Evolutionary conservation across 1,140 invertebrate species (phyloP).

Genomic region (Cheumatopsyche charites): DNA sequence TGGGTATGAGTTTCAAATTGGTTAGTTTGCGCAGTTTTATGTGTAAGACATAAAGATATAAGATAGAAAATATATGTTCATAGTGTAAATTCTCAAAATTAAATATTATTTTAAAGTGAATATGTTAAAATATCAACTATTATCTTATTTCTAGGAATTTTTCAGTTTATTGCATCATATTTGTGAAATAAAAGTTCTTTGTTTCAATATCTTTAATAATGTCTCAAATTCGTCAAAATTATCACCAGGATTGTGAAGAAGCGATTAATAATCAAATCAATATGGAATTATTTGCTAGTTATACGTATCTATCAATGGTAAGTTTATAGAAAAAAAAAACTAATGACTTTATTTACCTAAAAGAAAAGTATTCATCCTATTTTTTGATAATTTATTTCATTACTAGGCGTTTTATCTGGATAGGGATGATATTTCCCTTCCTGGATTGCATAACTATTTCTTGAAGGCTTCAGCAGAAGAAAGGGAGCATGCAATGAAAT

Average conservation of each 20-base stretch:
- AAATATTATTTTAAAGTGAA: no score
- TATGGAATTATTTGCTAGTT: constrained; percentile 46
- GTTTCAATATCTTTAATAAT: constrained; percentile 19
- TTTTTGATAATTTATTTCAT: background rate
- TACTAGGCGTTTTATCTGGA: constrained; percentile 78
- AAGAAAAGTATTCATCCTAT: no score
- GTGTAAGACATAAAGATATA: no score
- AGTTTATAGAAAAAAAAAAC: background rate
- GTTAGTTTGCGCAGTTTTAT: no score
- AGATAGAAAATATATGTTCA: no score
- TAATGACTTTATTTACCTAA: background rate
- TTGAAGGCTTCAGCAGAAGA: constrained; percentile 77
- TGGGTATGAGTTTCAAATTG: no score
- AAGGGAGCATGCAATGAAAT: constrained; percentile 73
- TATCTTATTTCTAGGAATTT: no score
- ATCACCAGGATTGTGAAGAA: constrained; percentile 35
- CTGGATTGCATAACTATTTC: constrained; percentile 75
- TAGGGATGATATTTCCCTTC: constrained; percentile 78
- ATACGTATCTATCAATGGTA: constrained; percentile 46
- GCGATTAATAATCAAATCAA: constrained; percentile 48
- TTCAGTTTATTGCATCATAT: no score
- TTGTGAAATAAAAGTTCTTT: no score
- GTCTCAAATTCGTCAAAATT: constrained; percentile 45
- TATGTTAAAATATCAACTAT: no score
- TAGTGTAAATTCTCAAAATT: no score